Evolutionary conservation across 2,797 vertebrate species (phyloP).

Genomic region (Pachyuromys duprasi): DNA sequence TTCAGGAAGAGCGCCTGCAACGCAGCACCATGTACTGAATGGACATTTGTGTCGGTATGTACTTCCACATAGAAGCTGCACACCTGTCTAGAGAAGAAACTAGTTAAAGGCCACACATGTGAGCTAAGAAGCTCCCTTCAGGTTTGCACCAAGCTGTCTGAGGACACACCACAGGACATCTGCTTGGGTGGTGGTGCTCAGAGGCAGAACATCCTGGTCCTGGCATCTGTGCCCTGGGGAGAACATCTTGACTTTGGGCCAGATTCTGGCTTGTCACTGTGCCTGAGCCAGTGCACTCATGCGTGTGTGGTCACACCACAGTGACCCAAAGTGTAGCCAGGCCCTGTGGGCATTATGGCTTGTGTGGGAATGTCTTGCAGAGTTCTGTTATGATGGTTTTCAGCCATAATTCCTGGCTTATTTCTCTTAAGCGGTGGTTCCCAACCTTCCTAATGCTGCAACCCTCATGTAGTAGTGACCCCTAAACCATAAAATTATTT

Average conservation of each 20-base stretch:
- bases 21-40: fast-evolving
- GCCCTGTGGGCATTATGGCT: neutral
- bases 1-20: neutral
- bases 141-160: neutral
- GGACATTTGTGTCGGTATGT: neutral
- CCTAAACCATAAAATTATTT: neutral
- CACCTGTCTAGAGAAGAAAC: neutral
- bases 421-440: neutral
- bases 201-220: neutral
- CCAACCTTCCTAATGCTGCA: neutral
- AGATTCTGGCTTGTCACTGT: neutral
- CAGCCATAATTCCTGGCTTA: neutral
- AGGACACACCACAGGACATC: neutral
- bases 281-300: fast-evolving
- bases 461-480: neutral
- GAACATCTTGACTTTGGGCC: neutral
- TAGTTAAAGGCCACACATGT: neutral
- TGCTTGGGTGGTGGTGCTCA: neutral
- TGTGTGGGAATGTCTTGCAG: neutral
- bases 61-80: neutral
- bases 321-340: neutral
- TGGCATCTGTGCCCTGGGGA: neutral
- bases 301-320: neutral
- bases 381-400: too few relatives aligned
- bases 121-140: neutral